Evolutionary conservation across 1,140 invertebrate species (phyloP), one percentile per base, ranked within the genome.

Genomic region (Drosophila mauritiana): DNA sequence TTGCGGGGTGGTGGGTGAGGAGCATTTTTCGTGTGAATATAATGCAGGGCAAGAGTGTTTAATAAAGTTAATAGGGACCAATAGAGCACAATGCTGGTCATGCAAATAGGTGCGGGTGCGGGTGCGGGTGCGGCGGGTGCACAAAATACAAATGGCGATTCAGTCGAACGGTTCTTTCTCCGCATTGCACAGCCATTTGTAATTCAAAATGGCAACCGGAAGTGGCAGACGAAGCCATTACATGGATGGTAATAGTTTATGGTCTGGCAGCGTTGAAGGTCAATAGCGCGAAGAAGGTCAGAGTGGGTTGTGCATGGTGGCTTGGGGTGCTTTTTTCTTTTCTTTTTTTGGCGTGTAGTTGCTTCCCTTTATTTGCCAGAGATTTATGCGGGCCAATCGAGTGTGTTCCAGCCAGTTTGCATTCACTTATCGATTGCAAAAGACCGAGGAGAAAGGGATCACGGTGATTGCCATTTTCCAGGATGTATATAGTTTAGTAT

Each of bases 151-250:
- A 57, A 54, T 36, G 61, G 48, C n/a, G 11, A 46, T 53, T 15
- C 34, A 17, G 27, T 59, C 45, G 45, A 53, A 53, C 25, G 40
- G 27, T 4, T 57, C 22, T 25, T 42, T 39, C 8, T 48, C 20
- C 10, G 15, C 6, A 10, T 8, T 65, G 70, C 68, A 25, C 1
- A 22, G 70, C 55, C 72, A 73, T 73, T 73, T 73, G 70, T 73
- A 73, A 73, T 73, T 73, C 56, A 63, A 75, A 75, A 75, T 75
- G 73, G 72, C 73, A 75, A 75, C 52, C 73, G 73, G 73, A 75
- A 75, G 62, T 75, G 73, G 49, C 54, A 34, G 61, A 76, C 62
- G 65, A 73, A 55, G 49, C 70, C 70, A 73, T 56, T 74, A 63
- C 70, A 74, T 53, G 27, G 65, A 64, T 25, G 46, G 46, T 20